Base-by-base conservation (phyloP, 2,888 invertebrate genomes). In the Lithophane leautieri region DNA sequence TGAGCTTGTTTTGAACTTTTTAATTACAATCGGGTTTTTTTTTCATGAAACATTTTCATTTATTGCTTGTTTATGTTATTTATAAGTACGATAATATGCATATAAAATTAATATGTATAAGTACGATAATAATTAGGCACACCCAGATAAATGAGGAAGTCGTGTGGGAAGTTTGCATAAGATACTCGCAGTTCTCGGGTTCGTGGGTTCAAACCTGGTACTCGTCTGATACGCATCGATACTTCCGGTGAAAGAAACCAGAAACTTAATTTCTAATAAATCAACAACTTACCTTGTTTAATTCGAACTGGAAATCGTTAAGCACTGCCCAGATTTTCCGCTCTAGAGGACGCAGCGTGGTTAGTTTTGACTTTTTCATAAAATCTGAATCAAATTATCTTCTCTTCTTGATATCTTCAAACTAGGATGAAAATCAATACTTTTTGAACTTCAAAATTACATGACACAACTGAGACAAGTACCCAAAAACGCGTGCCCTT, bases 161-260 rank as follows among this genome's bases (percentile, higher is more conserved):
- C 34, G 22, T n/a, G 54, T 56, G 52, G 34, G 72, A 73, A 66
- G 40, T 73, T 84, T 74, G 42, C 71, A 44, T 63, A 68, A 70
- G 83, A 79, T 81, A 28, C 25, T 34, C 34, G 14, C 25, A 40
- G 69, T 54, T 62, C 50, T 50, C 50, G 47, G 40, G 6, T 65
- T 72, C 82, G 61, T 25, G 40, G 69, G 75, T 84, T 79, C 84
- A 75, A n/a, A 54, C 61, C 68, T 47, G 22, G 19, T 25, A 25
- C 61, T 34, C 25, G 68, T 73, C 40, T 28, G 84, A 79, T 74
- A 79, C 65, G 61, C 67, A 81, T 82, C 74, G 50, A 61, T 50
- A 80, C 65, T 71, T 82, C 80, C 84, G 65, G 69, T 58, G 70
- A 71, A 63, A 80, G 75, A 69, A 68, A 61, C 25, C 34, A 47